These are phyloP conservation scores for Mystacides longicornis DNA, from an alignment of 2,888 invertebrate species.

Conservation along the genomic window DNA sequence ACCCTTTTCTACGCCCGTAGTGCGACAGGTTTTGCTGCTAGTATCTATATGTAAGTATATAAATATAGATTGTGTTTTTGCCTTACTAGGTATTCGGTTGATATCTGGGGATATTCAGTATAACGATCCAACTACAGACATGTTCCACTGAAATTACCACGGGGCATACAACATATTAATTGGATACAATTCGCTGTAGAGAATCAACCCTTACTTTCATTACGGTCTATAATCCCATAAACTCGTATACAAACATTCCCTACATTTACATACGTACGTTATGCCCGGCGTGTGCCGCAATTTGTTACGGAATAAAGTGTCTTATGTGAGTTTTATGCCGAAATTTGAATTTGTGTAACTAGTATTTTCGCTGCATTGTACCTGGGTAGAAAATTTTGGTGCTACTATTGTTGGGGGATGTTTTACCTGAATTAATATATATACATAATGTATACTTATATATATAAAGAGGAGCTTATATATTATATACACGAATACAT, in stretches of 20 bases:
- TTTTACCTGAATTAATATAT: constrained; percentile 7
- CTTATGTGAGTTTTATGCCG: not conserved
- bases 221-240: not conserved
- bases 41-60: too few species aligned
- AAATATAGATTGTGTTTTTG: too few species aligned
- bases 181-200: constrained; percentile 1
- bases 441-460: too few species aligned
- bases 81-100: too few species aligned
- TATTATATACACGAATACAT: too few species aligned
- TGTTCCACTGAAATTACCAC: constrained; percentile 1
- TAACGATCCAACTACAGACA: constrained; percentile 3
- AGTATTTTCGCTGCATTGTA: not conserved
- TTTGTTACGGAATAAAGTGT: not conserved
- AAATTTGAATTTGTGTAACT: constrained; percentile 3
- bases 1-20: too few species aligned
- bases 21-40: too few species aligned
- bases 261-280: not conserved
- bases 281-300: not conserved
- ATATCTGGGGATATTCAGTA: not conserved
- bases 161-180: constrained; percentile 9
- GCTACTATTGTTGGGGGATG: constrained; percentile 1
- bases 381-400: constrained; percentile 4
- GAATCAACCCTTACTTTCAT: constrained; percentile 3
- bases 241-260: too few species aligned
- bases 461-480: too few species aligned